A percentile compares a stretch with the other conserved stretches of the same genome.
These are phyloP conservation scores for Nephrotoma guestfalica DNA, from an alignment of 2,888 invertebrate genomes.

Conservation along the genomic window DNA sequence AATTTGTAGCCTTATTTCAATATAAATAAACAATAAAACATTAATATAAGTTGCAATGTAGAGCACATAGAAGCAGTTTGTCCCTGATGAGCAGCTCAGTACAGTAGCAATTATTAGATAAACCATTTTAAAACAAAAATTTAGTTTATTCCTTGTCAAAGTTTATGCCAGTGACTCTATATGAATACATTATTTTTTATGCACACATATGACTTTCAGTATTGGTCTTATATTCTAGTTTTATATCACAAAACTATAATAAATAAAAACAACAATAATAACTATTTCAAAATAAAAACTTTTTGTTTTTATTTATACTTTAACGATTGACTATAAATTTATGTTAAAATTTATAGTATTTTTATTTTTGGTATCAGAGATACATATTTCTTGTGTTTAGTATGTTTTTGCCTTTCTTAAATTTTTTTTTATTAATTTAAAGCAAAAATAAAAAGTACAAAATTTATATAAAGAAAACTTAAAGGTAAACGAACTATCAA, in stretches of 20 bases:
- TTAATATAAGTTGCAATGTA: background rate
- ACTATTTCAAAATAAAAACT: background rate
- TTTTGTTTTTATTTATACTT: background rate
- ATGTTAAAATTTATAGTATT: background rate
- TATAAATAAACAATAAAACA: too few relatives aligned
- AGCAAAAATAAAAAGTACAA: background rate
- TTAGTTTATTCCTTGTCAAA: background rate
- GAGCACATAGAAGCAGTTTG: background rate
- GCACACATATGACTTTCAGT: background rate
- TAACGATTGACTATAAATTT: background rate
- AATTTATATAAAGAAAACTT: background rate
- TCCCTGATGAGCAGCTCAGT: background rate
- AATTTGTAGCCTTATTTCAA: too few relatives aligned
- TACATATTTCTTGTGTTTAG: background rate
- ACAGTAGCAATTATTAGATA: background rate
- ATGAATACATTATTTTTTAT: background rate
- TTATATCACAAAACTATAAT: background rate
- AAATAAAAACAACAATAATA: background rate
- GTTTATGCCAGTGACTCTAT: background rate
- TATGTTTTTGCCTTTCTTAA: background rate
- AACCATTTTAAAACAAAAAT: background rate
- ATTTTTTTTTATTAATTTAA: background rate
- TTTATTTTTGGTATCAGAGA: background rate
- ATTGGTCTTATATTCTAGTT: background rate
- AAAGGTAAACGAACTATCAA: background rate